Evolutionary conservation across 2,113 vertebrate genomes (phyloP), one percentile per base, ranked within the genome.

Genomic region (Solea senegalensis): DNA sequence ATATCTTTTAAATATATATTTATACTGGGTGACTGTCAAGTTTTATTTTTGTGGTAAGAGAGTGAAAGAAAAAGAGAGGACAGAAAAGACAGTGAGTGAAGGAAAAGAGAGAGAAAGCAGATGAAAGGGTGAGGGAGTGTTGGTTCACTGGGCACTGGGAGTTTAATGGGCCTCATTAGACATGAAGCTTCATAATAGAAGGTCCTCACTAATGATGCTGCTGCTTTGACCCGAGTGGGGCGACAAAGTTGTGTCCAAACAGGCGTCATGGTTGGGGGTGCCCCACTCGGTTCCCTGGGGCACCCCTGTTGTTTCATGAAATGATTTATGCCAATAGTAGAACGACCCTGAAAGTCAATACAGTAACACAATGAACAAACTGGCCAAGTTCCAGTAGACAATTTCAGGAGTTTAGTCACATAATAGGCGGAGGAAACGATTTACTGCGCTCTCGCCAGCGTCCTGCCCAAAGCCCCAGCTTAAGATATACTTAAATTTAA

Each of bases 81-180:
- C 1, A 57, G 41, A 46, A 58, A 62, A 60, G 27, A 41, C n/a
- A 6, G 57, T 13, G 8, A 28, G 54, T 28, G 9, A 41, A 53
- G 34, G 55, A 62, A 65, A 54, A 62, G 64, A 12, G 9, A 58
- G 52, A 64, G 39, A 55, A 48, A 72, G 45, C 62, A 74, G 70
- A 82, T 74, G 63, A 80, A 67, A 55, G 54, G 51, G 15, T 54
- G 59, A 55, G 65, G 46, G 44, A 64, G 59, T 69, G 34, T 59
- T 75, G 83, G 80, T 77, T 89, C 75, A 82, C 15, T 83, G 75
- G 71, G 9, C 68, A 58, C 59, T 67, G 67, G 21, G 21, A 65
- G 76, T 86, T 86, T 78, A 80, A 14, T 85, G 64, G 73, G 50
- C 75, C 83, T 89, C 87, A 90, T 89, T 91, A 88, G 81, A 82